Conservation (phyloP, 2,888 invertebrate genomes). For the Caenorhabditis zanzibari region DNA sequence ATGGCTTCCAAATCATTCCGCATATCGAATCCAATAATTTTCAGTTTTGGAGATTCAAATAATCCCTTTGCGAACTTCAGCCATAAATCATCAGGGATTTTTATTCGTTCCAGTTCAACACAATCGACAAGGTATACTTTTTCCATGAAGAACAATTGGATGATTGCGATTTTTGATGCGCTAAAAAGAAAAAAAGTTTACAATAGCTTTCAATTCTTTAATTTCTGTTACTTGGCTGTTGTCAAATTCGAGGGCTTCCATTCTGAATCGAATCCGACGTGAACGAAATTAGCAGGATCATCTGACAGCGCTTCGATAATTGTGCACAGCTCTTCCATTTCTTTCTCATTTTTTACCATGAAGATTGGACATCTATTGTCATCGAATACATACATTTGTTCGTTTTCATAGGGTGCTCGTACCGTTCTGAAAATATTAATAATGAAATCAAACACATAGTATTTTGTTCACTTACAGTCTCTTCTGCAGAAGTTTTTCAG, state of each 20-base stretch:
- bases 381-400: slow-evolving; percentile 24
- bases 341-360: slow-evolving; percentile 27
- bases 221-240: not conserved
- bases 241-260: slow-evolving; percentile 65
- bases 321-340: slow-evolving; percentile 19
- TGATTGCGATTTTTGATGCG: slow-evolving; percentile 64
- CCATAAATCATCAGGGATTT: slow-evolving; percentile 55
- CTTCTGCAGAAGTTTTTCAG: slow-evolving; percentile 17
- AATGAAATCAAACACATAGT: too few relatives aligned
- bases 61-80: slow-evolving; percentile 56
- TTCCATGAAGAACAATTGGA: slow-evolving; percentile 61
- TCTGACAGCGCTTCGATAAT: slow-evolving; percentile 2
- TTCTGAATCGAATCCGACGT: slow-evolving; percentile 70
- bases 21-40: slow-evolving; percentile 68
- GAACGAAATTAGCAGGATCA: slow-evolving; percentile 1
- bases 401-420: not conserved
- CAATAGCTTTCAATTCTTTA: not conserved
- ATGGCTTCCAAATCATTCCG: slow-evolving; percentile 68
- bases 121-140: slow-evolving; percentile 66
- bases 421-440: not conserved
- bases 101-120: slow-evolving; percentile 46
- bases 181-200: not conserved
- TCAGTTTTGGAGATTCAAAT: slow-evolving; percentile 47
- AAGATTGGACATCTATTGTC: slow-evolving; percentile 20
- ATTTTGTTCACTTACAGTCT: slow-evolving; percentile 22